phyloP scores from a whole-genome alignment of 2,797 vertebrate genomes.

The Notoglanidium macrostoma region DNA sequence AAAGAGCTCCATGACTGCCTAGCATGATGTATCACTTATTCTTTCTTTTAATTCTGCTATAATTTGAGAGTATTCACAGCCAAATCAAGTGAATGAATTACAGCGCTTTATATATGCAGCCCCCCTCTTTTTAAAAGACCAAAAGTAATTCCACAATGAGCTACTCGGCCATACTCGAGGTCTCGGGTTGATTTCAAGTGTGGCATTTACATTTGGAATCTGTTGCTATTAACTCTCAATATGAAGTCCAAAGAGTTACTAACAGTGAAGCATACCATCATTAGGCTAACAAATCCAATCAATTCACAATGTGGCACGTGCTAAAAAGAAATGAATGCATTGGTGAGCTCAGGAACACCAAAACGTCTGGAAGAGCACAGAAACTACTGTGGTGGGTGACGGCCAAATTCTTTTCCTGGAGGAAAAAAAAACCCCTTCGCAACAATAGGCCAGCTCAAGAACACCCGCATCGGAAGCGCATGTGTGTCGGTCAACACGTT shows the following conservation, averaged over 20 bases:
- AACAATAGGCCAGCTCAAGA: conserved; percentile 44
- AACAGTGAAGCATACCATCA: neutral
- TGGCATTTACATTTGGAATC: neutral
- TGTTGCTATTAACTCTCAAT: neutral
- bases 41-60: neutral
- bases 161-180: neutral
- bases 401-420: neutral
- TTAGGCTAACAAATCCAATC: neutral
- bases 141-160: too few relatives aligned
- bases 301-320: neutral
- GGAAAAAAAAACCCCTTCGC: conserved; percentile 16
- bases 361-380: too few relatives aligned
- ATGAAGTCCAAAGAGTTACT: neutral
- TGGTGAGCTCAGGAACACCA: too few relatives aligned
- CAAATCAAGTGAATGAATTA: too few relatives aligned
- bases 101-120: too few relatives aligned
- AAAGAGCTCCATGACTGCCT: too few relatives aligned
- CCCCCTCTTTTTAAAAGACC: too few relatives aligned
- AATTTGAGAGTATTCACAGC: too few relatives aligned
- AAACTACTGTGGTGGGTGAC: neutral
- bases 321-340: neutral
- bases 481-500: neutral
- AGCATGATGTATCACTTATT: neutral
- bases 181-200: neutral
- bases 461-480: conserved; percentile 20